A percentile compares a stretch with the other conserved stretches of the same genome.
Conservation (phyloP, 30 jellyfish, hydroid and myxozoan genomes). For the Aurelia coerulea region DNA sequence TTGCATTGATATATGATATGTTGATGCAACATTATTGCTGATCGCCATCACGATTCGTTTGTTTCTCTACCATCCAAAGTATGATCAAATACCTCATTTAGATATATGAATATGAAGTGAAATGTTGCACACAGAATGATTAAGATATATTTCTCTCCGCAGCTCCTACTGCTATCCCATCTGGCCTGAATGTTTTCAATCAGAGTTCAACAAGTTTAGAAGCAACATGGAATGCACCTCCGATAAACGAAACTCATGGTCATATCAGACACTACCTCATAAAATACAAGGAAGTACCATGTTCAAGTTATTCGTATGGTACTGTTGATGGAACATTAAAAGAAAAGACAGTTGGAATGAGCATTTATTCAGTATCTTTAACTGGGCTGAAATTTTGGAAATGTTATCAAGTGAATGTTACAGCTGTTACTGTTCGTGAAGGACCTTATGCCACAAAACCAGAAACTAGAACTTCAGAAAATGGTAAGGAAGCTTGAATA, state of each 20-base stretch:
- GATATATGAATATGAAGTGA: no score
- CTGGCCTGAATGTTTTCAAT: neutral
- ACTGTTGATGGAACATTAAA: neutral
- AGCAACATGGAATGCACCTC: slow-evolving; percentile 14
- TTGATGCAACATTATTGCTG: no score
- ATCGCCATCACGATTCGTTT: no score
- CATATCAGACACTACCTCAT: neutral
- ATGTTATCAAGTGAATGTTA: slow-evolving; percentile 14
- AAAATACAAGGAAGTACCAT: neutral
- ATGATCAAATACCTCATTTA: no score
- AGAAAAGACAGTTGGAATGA: neutral
- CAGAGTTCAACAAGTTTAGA: slow-evolving; percentile 13
- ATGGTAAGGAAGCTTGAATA: neutral
- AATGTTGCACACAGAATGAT: no score
- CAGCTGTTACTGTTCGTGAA: slow-evolving; percentile 19
- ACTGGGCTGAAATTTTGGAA: slow-evolving; percentile 1
- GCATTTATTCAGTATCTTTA: no score
- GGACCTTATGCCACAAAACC: neutral
- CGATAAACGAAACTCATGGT: slow-evolving; percentile 9
- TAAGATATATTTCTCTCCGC: no score
- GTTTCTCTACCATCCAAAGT: no score
- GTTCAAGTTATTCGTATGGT: neutral
- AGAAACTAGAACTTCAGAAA: slow-evolving; percentile 5
- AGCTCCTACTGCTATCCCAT: slow-evolving; percentile 34
- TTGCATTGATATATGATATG: no score